These are phyloP conservation scores for Sepiola atlantica DNA, from an alignment of 2,888 invertebrate genomes.

Conservation along the genomic window DNA sequence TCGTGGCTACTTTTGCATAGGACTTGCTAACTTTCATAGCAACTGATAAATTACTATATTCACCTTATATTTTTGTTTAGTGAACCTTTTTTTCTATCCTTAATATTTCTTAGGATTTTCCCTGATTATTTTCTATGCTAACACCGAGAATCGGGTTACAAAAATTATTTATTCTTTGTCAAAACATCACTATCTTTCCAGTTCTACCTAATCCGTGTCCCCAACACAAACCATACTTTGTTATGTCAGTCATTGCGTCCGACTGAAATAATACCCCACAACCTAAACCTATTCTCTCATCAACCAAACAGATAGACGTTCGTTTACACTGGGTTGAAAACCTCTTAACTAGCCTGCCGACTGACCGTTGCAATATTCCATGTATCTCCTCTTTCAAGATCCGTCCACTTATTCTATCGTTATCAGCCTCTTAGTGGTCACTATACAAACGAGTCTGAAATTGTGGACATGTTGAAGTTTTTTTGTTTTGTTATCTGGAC, in stretches of 20 bases:
- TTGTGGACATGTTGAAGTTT: background rate
- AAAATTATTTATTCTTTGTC: background rate
- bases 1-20: too few relatives aligned
- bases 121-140: background rate
- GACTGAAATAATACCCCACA: background rate
- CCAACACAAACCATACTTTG: background rate
- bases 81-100: too few relatives aligned
- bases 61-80: too few relatives aligned
- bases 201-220: background rate
- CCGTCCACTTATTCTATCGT: background rate
- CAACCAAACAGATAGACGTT: background rate
- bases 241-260: background rate
- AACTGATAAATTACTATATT: too few relatives aligned
- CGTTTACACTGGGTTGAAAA: too few relatives aligned
- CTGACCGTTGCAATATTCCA: background rate
- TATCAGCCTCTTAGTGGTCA: constrained; percentile 32
- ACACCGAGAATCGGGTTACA: background rate
- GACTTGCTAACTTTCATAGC: too few relatives aligned
- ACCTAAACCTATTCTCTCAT: background rate
- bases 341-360: background rate
- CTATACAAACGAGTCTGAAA: background rate
- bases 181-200: background rate
- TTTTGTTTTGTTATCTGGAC: background rate
- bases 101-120: too few relatives aligned
- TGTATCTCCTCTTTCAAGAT: constrained; percentile 1